Conservation (phyloP, 2,888 invertebrate species). For the Quadroppia sp. region DNA sequence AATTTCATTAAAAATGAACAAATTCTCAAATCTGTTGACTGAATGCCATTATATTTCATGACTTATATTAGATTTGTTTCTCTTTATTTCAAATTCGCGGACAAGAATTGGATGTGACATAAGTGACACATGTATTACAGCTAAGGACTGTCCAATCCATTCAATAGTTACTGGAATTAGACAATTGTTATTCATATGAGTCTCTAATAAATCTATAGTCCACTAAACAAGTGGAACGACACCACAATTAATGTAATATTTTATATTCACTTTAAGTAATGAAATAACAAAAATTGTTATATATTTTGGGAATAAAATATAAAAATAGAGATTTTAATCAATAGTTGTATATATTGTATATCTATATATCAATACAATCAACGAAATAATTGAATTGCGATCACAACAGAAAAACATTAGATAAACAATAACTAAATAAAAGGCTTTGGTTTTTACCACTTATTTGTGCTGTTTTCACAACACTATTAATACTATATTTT, state of each 20-base stretch:
- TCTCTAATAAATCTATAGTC: neutral
- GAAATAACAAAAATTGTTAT: too few species aligned
- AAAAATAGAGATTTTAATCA: too few species aligned
- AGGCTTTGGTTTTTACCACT: conserved; percentile 5
- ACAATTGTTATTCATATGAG: neutral
- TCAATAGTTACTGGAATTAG: neutral
- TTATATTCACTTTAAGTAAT: neutral
- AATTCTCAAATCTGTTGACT: neutral
- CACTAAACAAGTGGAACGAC: neutral
- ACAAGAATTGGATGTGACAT: conserved; percentile 25
- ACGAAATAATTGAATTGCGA: conserved; percentile 27
- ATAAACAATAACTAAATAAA: neutral
- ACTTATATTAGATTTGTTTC: neutral
- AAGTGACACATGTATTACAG: conserved; percentile 10
- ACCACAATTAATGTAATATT: neutral
- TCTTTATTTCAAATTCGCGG: neutral
- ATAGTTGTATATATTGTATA: too few species aligned
- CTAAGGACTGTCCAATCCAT: neutral
- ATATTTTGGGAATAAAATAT: too few species aligned
- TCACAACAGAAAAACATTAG: neutral
- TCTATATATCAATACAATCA: neutral
- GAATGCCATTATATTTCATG: neutral
- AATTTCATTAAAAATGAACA: too few species aligned
- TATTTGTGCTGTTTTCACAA: neutral
- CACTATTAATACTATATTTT: conserved; percentile 12